A percentile compares a stretch with the other conserved stretches of the same genome.
Evolutionary conservation across 2,888 invertebrate species (phyloP).

Genomic region (Galeopsomyia nigrocyanea): DNA sequence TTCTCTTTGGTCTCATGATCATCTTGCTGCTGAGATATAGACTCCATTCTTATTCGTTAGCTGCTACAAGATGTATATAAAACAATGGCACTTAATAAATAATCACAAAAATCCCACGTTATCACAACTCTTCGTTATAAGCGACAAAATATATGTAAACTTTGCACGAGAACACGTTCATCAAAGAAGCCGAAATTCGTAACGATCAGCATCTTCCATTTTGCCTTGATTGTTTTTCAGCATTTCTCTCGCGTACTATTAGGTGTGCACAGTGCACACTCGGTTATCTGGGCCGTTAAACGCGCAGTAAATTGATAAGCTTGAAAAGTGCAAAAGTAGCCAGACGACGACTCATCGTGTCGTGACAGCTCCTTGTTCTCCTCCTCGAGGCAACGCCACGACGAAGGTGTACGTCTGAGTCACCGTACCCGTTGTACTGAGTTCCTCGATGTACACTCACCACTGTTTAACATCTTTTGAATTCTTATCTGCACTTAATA

Average conservation of each 20-base stretch:
- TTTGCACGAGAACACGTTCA: background rate
- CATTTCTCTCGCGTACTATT: too few relatives aligned
- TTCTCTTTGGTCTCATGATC: conserved; percentile 43
- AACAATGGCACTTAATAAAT: conserved; percentile 30
- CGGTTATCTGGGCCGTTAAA: too few relatives aligned
- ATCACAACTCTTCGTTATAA: too few relatives aligned
- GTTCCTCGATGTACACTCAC: too few relatives aligned
- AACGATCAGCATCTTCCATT: background rate
- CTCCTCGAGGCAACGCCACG: background rate
- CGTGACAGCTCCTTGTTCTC: background rate
- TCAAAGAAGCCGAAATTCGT: background rate
- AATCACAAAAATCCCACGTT: conserved; percentile 12
- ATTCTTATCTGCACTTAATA: too few relatives aligned
- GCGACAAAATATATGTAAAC: background rate
- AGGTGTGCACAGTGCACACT: too few relatives aligned
- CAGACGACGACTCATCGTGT: conserved; percentile 22
- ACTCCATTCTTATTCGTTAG: conserved; percentile 37
- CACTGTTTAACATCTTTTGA: too few relatives aligned
- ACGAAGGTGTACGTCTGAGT: conserved; percentile 11
- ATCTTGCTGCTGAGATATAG: conserved; percentile 7
- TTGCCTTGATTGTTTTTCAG: background rate
- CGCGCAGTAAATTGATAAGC: too few relatives aligned
- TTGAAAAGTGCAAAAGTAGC: background rate
- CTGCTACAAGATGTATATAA: background rate
- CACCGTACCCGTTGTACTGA: conserved; percentile 12